These are phyloP conservation scores for Xyrichtys novacula DNA, from an alignment of 2,797 vertebrate genomes.

Conservation along the genomic window DNA sequence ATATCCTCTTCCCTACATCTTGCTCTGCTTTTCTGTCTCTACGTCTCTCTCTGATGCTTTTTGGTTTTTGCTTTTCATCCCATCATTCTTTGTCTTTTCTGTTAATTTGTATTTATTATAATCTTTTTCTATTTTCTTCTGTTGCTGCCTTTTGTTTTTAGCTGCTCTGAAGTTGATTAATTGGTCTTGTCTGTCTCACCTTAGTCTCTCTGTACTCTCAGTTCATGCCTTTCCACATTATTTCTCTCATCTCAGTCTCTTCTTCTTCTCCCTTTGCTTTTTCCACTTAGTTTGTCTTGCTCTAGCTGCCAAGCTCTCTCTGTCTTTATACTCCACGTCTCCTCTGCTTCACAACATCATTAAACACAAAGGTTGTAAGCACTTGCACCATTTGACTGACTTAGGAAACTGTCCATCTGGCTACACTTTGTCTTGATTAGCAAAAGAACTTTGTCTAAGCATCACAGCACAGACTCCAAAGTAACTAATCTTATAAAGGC, in stretches of 20 bases:
- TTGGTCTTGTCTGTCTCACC: conserved; percentile 29
- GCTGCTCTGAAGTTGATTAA: conserved; percentile 25
- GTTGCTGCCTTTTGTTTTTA: conserved; percentile 22
- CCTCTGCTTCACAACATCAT: conserved; percentile 28
- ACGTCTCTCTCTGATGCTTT: conserved; percentile 14
- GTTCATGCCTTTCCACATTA: conserved; percentile 7
- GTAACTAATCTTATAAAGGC: not conserved
- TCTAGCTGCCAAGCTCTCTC: not conserved
- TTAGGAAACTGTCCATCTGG: conserved; percentile 36
- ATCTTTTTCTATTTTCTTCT: conserved; percentile 15
- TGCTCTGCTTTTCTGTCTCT: conserved; percentile 13
- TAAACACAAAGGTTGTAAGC: conserved; percentile 23
- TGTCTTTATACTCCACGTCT: not conserved
- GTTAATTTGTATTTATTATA: not conserved
- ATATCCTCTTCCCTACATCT: conserved; percentile 61
- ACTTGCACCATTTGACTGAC: conserved; percentile 33
- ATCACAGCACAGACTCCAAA: conserved; percentile 4
- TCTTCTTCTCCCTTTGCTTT: not conserved
- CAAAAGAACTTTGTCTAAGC: conserved; percentile 27
- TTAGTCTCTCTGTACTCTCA: conserved; percentile 24
- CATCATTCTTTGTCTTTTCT: not conserved
- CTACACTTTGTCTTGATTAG: conserved; percentile 53
- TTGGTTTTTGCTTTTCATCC: conserved; percentile 3
- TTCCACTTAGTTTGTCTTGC: conserved; percentile 2
- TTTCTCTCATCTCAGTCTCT: conserved; percentile 8